A percentile compares a stretch with the other conserved stretches of the same genome.
phyloP scores from a whole-genome alignment of 2,797 vertebrate species.

The Tapirus indicus region DNA sequence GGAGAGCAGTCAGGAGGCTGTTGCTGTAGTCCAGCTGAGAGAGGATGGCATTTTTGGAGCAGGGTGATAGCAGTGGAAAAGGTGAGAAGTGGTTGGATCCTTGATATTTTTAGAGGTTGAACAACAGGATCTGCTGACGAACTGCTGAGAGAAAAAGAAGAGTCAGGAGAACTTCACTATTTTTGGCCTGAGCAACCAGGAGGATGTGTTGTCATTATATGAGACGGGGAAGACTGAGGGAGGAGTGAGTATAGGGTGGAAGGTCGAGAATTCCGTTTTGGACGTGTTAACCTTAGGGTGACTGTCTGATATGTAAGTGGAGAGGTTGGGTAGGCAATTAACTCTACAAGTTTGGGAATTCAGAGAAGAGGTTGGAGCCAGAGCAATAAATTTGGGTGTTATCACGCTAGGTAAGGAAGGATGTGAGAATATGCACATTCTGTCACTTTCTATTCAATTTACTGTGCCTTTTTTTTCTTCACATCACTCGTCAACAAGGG shows the following conservation, averaged over 20 bases:
- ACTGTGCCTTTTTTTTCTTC: fast-evolving
- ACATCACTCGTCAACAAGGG: background rate
- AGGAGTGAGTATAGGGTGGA: background rate
- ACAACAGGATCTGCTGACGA: too few relatives aligned
- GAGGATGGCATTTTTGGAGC: background rate
- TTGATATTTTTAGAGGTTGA: background rate
- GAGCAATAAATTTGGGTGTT: background rate
- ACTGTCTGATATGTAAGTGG: too few relatives aligned
- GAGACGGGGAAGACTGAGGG: background rate
- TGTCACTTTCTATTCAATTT: background rate
- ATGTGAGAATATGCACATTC: background rate
- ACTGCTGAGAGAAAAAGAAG: background rate
- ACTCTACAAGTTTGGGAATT: background rate
- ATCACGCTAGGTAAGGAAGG: background rate
- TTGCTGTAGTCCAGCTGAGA: background rate
- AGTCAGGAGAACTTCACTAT: background rate
- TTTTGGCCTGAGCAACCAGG: background rate
- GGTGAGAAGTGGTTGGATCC: too few relatives aligned
- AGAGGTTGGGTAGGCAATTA: background rate
- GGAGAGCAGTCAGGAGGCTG: background rate
- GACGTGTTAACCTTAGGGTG: background rate
- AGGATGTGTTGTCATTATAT: background rate
- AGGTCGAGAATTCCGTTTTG: background rate
- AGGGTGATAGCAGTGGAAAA: background rate
- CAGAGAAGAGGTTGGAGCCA: background rate